phyloP scores from a whole-genome alignment of 2,113 vertebrate genomes.

The Malurus alboscapulatus region DNA sequence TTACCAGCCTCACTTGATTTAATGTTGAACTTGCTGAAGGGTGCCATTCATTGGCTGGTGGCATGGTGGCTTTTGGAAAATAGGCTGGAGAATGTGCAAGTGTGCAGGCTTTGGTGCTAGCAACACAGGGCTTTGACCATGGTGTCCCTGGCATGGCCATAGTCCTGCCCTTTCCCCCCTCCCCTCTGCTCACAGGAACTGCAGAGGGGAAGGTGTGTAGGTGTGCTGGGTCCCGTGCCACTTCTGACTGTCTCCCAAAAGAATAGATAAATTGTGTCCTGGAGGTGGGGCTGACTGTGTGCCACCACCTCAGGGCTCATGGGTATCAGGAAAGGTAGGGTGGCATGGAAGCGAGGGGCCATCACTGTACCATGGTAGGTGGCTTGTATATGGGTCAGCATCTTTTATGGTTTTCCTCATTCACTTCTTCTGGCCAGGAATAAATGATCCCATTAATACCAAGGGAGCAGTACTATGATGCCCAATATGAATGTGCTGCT shows the following conservation, averaged over 20 bases:
- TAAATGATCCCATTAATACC: neutral
- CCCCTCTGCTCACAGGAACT: neutral
- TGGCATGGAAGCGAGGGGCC: neutral
- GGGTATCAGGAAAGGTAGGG: neutral
- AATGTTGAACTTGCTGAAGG: neutral
- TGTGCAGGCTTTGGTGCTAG: neutral
- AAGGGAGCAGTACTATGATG: neutral
- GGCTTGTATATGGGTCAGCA: neutral
- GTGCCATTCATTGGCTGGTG: neutral
- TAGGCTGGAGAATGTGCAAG: rapidly evolving
- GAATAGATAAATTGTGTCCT: neutral
- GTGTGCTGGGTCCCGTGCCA: neutral
- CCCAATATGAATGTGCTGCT: neutral
- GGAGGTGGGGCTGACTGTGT: neutral
- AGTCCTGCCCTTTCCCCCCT: neutral
- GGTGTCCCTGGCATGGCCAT: neutral
- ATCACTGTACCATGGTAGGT: rapidly evolving
- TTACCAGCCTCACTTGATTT: neutral
- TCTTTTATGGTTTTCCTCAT: neutral
- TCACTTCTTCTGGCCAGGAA: neutral
- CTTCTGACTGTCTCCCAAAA: neutral
- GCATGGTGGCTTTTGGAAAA: neutral
- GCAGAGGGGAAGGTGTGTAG: neutral
- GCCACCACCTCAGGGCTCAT: neutral
- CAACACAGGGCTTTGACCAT: neutral